phyloP scores from a whole-genome alignment of 2,888 invertebrate genomes.

The Eudemis profundana region DNA sequence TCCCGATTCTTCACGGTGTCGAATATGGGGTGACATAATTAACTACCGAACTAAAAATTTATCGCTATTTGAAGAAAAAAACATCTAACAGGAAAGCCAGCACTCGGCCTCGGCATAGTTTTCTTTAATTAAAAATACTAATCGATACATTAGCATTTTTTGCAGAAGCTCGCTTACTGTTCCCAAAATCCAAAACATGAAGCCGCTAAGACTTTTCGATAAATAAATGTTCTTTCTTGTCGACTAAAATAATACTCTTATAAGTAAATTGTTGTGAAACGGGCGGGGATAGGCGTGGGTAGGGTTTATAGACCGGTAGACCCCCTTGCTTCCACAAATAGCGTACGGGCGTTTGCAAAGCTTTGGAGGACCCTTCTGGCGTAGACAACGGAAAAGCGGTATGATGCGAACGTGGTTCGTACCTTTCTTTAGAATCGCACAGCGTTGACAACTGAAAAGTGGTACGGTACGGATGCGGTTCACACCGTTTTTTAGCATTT shows the following conservation, averaged over 20 bases:
- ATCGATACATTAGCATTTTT: neutral
- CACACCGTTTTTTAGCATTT: too few relatives aligned
- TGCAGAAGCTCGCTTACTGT: neutral
- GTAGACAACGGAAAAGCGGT: neutral
- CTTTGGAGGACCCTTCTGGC: conserved; percentile 8
- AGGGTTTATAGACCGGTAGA: conserved; percentile 37
- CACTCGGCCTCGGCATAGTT: neutral
- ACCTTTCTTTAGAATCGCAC: too few relatives aligned
- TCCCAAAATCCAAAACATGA: neutral
- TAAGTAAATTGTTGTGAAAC: conserved; percentile 40
- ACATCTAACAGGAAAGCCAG: too few relatives aligned
- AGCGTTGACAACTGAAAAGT: too few relatives aligned
- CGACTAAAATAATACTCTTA: conserved; percentile 36
- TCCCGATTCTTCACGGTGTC: too few relatives aligned
- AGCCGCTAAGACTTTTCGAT: conserved; percentile 23
- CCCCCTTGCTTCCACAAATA: conserved; percentile 36
- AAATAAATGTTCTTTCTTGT: conserved; percentile 17
- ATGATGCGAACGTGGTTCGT: neutral
- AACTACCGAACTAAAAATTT: too few relatives aligned
- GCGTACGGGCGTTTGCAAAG: conserved; percentile 4
- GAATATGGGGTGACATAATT: too few relatives aligned
- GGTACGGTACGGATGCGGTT: too few relatives aligned
- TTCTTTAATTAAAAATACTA: neutral
- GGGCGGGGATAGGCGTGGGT: conserved; percentile 16
- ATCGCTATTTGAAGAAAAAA: too few relatives aligned